Evolutionary conservation across 2,797 vertebrate genomes (phyloP), one percentile per base, ranked within the genome.

Genomic region (Odontamblyopus rebecca): DNA sequence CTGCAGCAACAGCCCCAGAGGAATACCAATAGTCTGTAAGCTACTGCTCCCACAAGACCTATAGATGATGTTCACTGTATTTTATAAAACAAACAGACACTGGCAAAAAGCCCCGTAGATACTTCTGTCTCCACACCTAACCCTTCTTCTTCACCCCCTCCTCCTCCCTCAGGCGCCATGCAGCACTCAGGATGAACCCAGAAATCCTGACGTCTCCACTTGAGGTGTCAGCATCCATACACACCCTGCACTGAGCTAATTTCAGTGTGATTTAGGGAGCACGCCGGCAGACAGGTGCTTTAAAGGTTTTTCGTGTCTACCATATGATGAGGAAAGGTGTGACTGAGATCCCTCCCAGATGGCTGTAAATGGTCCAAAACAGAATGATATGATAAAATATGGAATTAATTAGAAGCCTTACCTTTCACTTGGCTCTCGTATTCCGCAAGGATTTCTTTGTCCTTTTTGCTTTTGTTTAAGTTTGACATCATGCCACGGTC

Each of bases 371-470:
- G 50, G 51, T 35, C 51, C 51, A 23, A 2, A 44, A 23, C 2
- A 1, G 26, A 19, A 41, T 1, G 32, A 54, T 15, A 38, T 32
- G 23, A 23, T 30, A 27, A 57, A 68, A 68, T 1, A 29, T 35
- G 15, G 35, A 11, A 35, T 54, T 69, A 62, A 16, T 15, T 6
- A 5, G 53, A 1, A 3, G 19, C 12, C 91, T 89, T 93, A 97
- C 96, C 96, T 96, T 98, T 98, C 67, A 98, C 96, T 92, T 98
- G 96, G 78, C 95, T 95, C 92, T 98, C 96, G 86, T 98, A 98
- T 69, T 98, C 96, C 7, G 95, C 96, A 67, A 98, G 95, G 85
- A 98, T 98, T 86, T 98, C 96, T 95, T 97, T 98, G 95, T 98
- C 96, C 93, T 98, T 98, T 87, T 97, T 97, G 94, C 94, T 96